These are phyloP conservation scores for Peucedramus taeniatus DNA, from an alignment of 2,113 vertebrate genomes.

Conservation along the genomic window DNA sequence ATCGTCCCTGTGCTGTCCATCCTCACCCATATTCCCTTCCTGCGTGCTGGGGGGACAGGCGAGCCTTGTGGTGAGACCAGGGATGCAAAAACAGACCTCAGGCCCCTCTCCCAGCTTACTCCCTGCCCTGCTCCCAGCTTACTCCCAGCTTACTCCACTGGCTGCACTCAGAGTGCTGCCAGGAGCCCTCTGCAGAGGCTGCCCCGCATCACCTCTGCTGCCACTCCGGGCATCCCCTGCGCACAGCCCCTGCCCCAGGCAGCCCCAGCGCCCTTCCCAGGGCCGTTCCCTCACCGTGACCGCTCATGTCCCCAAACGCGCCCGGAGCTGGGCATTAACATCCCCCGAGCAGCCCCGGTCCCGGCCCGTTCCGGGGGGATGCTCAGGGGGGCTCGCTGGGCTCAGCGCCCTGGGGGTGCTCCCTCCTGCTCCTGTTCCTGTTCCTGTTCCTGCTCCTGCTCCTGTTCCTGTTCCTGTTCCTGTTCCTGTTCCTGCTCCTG, in stretches of 20 bases:
- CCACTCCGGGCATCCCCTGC: accelerated
- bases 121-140: not conserved
- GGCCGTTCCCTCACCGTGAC: accelerated
- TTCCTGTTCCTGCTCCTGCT: no score
- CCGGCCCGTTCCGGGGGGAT: not conserved
- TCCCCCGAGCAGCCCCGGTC: accelerated
- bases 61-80: accelerated
- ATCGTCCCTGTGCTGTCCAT: not conserved
- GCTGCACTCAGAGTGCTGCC: accelerated
- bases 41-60: accelerated
- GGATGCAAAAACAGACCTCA: accelerated
- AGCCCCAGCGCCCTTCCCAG: not conserved
- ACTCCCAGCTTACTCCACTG: accelerated
- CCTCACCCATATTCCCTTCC: not conserved
- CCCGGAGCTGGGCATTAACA: accelerated
- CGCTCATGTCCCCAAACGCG: not conserved
- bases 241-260: not conserved
- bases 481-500: no score
- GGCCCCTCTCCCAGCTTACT: accelerated
- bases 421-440: no score
- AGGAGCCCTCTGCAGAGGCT: accelerated
- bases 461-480: no score
- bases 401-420: not conserved
- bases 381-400: not conserved
- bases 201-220: accelerated